phyloP scores from a whole-genome alignment of 2,797 vertebrate species.

The Gymnocypris eckloni region DNA sequence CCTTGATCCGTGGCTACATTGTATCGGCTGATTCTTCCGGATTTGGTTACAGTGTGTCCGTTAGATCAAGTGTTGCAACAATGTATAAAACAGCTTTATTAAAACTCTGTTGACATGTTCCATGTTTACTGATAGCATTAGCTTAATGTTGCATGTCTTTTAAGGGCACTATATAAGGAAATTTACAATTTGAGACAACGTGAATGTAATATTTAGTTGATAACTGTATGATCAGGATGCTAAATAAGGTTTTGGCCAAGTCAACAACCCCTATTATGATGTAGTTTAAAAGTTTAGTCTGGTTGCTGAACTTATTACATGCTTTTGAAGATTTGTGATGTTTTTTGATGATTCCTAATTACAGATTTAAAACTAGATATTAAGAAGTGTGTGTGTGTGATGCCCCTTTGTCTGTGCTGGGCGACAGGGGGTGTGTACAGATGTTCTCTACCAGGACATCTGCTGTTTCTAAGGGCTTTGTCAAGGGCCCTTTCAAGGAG shows the following conservation, averaged over 20 bases:
- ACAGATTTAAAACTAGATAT: neutral
- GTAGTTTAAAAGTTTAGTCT: constrained; percentile 34
- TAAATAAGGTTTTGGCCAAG: constrained; percentile 6
- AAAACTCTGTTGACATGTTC: constrained; percentile 3
- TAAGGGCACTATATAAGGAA: neutral
- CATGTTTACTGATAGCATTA: neutral
- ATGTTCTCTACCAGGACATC: constrained; percentile 81
- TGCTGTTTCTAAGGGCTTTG: constrained; percentile 74
- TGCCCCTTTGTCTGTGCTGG: constrained; percentile 80
- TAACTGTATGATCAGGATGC: neutral
- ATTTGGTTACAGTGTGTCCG: neutral
- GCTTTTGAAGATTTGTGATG: neutral
- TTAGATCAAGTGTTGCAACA: neutral
- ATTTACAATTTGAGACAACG: neutral
- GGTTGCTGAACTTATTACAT: neutral
- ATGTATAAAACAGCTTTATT: neutral
- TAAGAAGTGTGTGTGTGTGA: constrained; percentile 44
- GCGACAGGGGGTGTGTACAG: constrained; percentile 77
- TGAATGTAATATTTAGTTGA: neutral
- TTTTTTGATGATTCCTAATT: neutral
- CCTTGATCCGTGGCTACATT: constrained; percentile 15
- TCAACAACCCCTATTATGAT: neutral
- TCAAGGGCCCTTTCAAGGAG: constrained; percentile 57
- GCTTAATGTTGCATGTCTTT: neutral
- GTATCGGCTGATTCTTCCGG: neutral